Conservation (phyloP, 2,113 vertebrate species). For the Cephalopterus ornatus region DNA sequence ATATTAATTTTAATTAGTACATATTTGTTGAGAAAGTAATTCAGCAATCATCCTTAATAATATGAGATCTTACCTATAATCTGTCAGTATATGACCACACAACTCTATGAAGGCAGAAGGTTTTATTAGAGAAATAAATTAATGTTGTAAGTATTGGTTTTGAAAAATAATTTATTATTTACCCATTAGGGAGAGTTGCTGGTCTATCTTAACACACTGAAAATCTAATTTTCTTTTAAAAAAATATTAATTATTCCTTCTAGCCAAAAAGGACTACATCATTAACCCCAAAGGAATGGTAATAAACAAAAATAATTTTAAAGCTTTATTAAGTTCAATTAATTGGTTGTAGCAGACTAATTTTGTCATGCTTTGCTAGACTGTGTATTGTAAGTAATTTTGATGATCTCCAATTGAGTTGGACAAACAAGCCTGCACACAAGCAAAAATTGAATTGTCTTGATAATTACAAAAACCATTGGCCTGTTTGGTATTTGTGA, state of each 20-base stretch:
- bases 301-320: conserved; percentile 74
- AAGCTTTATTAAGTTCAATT: conserved; percentile 74
- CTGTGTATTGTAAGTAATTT: conserved; percentile 74
- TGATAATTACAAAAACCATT: conserved; percentile 74
- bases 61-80: not conserved
- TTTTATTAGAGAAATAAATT: conserved; percentile 38
- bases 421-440: conserved; percentile 62
- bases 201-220: conserved; percentile 28
- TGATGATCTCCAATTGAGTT: conserved; percentile 69
- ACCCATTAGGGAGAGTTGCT: conserved; percentile 37
- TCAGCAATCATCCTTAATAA: not conserved
- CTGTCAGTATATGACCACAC: not conserved
- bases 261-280: conserved; percentile 37
- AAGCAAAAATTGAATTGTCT: conserved; percentile 72
- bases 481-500: conserved; percentile 68
- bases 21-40: conserved; percentile 20
- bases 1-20: conserved; percentile 32
- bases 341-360: conserved; percentile 69
- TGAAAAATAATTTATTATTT: conserved; percentile 57
- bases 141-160: conserved; percentile 15
- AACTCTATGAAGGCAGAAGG: not conserved
- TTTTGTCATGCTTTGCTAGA: conserved; percentile 73
- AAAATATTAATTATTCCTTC: conserved; percentile 61
- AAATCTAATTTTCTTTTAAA: conserved; percentile 59
- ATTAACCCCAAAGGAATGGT: conserved; percentile 63